phyloP scores from a whole-genome alignment of 2,888 invertebrate species.

The Orchesellides sinensis region DNA sequence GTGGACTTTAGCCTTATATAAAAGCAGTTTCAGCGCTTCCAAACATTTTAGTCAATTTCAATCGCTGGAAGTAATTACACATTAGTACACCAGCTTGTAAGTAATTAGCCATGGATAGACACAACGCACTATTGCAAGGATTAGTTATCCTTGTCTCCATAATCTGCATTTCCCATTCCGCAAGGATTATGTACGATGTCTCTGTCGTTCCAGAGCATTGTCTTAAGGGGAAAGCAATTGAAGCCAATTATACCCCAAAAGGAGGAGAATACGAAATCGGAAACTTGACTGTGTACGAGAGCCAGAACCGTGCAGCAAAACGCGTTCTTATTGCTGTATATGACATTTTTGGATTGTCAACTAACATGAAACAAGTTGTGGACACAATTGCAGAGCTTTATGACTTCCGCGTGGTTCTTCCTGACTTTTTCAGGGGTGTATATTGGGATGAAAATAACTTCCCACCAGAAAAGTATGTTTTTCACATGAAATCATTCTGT shows the following conservation, averaged over 20 bases:
- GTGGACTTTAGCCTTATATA: too few relatives aligned
- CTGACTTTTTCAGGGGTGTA: constrained; percentile 68
- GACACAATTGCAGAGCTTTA: constrained; percentile 59
- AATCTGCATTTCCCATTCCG: constrained; percentile 7
- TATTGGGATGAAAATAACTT: constrained; percentile 54
- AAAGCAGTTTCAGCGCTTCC: too few relatives aligned
- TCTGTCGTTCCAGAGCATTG: constrained; percentile 42
- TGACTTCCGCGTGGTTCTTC: constrained; percentile 66
- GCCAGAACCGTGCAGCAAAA: constrained; percentile 37
- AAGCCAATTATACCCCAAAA: constrained; percentile 63
- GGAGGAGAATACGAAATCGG: constrained; percentile 55
- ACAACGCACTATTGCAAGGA: constrained; percentile 4
- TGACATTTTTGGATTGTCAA: constrained; percentile 67
- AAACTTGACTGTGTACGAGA: constrained; percentile 67
- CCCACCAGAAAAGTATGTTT: constrained; percentile 60
- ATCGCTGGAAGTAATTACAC: too few relatives aligned
- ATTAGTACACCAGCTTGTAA: too few relatives aligned
- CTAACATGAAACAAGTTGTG: constrained; percentile 65
- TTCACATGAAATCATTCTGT: background rate
- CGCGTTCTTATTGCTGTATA: constrained; percentile 68
- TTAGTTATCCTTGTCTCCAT: constrained; percentile 28
- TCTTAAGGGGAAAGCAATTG: constrained; percentile 44
- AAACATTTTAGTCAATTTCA: too few relatives aligned
- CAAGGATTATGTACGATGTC: constrained; percentile 39
- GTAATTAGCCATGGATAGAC: background rate